phyloP scores from a whole-genome alignment of 2,113 vertebrate genomes.

The Telmatochromis sp. region DNA sequence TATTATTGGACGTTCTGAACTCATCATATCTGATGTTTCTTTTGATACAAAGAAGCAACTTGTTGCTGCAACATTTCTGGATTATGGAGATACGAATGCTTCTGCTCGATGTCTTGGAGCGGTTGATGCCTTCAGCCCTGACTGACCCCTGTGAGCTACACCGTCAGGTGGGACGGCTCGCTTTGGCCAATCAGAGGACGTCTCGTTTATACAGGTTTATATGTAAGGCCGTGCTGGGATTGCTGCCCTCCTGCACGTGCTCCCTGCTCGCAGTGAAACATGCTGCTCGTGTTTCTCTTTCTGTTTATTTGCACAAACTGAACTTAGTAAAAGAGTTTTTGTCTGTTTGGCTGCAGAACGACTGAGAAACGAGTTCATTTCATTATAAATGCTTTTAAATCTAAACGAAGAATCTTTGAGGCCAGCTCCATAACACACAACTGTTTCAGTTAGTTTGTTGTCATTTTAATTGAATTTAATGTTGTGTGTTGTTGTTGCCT shows the following conservation, averaged over 20 bases:
- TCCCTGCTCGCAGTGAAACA: fast-evolving
- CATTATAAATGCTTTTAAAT: background rate
- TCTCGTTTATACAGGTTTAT: fast-evolving
- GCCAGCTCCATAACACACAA: fast-evolving
- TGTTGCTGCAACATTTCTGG: background rate
- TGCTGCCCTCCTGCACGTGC: fast-evolving
- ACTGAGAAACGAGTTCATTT: background rate
- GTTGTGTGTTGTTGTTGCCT: background rate
- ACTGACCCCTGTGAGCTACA: fast-evolving
- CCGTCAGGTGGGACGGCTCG: fast-evolving
- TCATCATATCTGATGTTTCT: background rate
- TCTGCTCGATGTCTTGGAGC: background rate
- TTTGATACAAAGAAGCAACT: background rate
- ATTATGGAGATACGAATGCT: background rate
- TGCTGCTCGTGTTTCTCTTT: background rate
- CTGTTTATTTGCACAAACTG: background rate
- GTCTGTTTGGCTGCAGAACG: background rate
- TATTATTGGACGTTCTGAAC: too few species aligned
- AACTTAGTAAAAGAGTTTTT: fast-evolving
- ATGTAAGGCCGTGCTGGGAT: fast-evolving
- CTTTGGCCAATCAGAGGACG: fast-evolving
- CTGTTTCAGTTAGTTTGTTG: fast-evolving
- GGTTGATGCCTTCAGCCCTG: fast-evolving
- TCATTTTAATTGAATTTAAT: fast-evolving
- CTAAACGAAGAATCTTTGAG: fast-evolving